These are phyloP conservation scores for Mercenaria mercenaria DNA, from an alignment of 1,140 invertebrate genomes.

Conservation along the genomic window DNA sequence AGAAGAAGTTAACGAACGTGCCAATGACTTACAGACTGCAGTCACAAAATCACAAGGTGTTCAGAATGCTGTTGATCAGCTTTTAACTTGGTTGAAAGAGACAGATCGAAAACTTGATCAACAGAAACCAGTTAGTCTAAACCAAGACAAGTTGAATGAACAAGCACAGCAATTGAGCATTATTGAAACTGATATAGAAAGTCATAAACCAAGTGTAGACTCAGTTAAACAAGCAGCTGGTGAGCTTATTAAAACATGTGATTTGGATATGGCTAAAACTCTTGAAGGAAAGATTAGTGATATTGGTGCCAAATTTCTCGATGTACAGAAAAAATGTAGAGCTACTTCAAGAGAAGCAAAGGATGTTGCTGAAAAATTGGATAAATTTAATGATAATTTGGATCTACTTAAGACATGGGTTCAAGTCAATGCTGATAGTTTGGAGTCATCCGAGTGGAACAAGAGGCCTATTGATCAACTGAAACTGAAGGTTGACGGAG, in stretches of 20 bases:
- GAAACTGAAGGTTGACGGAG: constrained; percentile 89
- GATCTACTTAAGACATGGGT: constrained; percentile 86
- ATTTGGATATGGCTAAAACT: constrained; percentile 94
- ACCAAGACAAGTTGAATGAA: constrained; percentile 95
- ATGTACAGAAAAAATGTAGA: constrained; percentile 92
- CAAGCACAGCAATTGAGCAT: constrained; percentile 94
- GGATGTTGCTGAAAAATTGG: constrained; percentile 91
- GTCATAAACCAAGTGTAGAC: constrained; percentile 93
- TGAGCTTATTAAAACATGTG: constrained; percentile 93
- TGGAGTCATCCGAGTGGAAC: constrained; percentile 91
- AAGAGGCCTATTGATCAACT: constrained; percentile 91
- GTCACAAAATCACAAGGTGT: constrained; percentile 97
- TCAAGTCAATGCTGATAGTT: constrained; percentile 89
- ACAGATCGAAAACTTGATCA: constrained; percentile 92
- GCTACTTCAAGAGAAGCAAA: constrained; percentile 93
- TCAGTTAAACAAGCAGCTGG: constrained; percentile 92
- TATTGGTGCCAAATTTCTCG: constrained; percentile 93
- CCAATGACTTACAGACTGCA: constrained; percentile 89
- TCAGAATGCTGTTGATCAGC: constrained; percentile 95
- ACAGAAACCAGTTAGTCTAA: constrained; percentile 93
- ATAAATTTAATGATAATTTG: constrained; percentile 91
- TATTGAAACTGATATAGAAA: constrained; percentile 93
- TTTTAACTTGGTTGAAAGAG: constrained; percentile 94
- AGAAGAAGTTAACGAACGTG: constrained; percentile 86
- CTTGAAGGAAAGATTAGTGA: constrained; percentile 95